Base-by-base conservation (phyloP, 2,113 vertebrate genomes). In the Ranitomeya variabilis region DNA sequence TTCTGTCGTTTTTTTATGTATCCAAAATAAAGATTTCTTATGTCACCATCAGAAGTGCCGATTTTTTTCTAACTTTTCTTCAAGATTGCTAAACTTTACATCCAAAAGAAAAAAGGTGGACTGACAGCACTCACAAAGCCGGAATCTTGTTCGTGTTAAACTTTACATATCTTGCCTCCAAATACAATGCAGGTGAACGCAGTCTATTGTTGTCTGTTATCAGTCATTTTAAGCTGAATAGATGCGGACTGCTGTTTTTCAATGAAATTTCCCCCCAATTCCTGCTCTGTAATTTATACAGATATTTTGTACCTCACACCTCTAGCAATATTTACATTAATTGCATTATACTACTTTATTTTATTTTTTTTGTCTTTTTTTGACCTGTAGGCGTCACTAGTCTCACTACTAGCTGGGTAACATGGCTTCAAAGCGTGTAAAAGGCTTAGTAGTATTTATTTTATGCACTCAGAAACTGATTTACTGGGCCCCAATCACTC, bases 121-220 rank as follows among this genome's bases (percentile, higher is more conserved):
- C 1, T 45, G 37, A 45, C 37, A 45, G 3, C 37, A 45, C 37
- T 45, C 37, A 45, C 37, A 4, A 45, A 45, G 37, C 3, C 37
- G 37, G 37, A 45, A 3, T 3, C 37, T 45, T 3, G 3, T 45
- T 45, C 37, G 5, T 45, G 37, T 31, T 74, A 74, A 45, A 74
- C 37, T 7, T 51, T 76, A 18, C 73, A 76, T 51, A 52, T 76
- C 16, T 51, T 52, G 52, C 52, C 37, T 21, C 8, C 16, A 74
- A 45, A 74, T 73, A 37, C 69, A 16, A 37, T 45, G 31, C 37
- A 45, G 71, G 8, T 18, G 2, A 76, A 52, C 19, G 45, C 73
- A 76, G 51, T 76, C 18, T 76, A 76, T 52, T 52, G 73, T 76
- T 21, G 37, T 21, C 45, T 76, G 73, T 51, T 76, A 76, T 76